These are phyloP conservation scores for Drosophila nebulosa DNA, from an alignment of 1,140 invertebrate species.

Conservation along the genomic window DNA sequence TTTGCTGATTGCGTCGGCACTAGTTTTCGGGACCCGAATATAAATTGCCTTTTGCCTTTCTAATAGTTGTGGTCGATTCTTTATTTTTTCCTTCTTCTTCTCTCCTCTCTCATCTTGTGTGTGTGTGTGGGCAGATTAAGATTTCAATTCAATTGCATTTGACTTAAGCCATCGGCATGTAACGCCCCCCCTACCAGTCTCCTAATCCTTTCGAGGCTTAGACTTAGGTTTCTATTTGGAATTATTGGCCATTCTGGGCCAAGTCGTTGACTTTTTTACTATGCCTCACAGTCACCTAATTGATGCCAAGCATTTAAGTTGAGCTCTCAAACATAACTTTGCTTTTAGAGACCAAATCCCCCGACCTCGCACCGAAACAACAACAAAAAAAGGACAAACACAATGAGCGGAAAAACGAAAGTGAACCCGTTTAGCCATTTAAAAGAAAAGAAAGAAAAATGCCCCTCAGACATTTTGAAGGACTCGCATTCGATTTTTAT, in stretches of 20 bases:
- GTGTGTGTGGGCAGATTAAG: slow-evolving; percentile 5
- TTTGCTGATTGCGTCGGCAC: slow-evolving; percentile 46
- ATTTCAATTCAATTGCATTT: slow-evolving; percentile 1
- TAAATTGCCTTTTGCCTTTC: slow-evolving; percentile 26
- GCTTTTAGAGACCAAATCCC: slow-evolving; percentile 38
- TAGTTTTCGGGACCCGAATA: slow-evolving; percentile 34
- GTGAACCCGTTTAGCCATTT: neutral
- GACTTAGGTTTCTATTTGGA: neutral
- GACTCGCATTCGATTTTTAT: neutral
- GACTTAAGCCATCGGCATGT: neutral
- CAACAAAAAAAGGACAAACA: neutral
- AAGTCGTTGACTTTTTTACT: slow-evolving; percentile 44
- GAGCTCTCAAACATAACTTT: slow-evolving; percentile 47
- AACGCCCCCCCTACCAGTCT: neutral
- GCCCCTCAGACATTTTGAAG: neutral
- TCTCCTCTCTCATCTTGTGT: neutral
- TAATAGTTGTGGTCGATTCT: slow-evolving; percentile 28
- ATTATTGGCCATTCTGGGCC: neutral
- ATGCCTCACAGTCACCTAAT: slow-evolving; percentile 34
- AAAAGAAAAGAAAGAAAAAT: neutral
- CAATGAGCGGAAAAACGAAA: neutral
- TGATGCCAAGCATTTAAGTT: slow-evolving; percentile 48
- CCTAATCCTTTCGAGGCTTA: neutral
- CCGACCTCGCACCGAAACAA: neutral
- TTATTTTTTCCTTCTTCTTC: too few relatives aligned